Evolutionary conservation across 2,113 vertebrate genomes (phyloP), one percentile per base, ranked within the genome.

Genomic region (Nesogale talazaci): DNA sequence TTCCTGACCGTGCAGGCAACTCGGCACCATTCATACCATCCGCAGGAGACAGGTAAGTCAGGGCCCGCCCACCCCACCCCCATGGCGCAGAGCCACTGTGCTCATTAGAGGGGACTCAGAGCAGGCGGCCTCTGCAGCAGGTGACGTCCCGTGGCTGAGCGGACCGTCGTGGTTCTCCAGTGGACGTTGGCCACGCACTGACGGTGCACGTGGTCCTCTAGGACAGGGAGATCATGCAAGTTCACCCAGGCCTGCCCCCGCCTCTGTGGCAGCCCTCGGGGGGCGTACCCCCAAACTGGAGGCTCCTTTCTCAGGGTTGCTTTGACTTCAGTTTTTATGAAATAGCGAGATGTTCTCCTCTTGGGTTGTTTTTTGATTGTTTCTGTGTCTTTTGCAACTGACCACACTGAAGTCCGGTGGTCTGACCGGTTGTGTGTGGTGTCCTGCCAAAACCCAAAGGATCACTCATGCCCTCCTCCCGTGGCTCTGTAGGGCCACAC

Each of bases 1-100:
- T 95, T 99, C 65, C 98, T 99, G 89, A 99, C 99, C 0, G 98
- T 99, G 61, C 98, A 99, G 95, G 99, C 99, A 80, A 96, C 97
- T 40, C 83, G 94, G 75, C 87, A 6, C 0, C 77, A 8, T 38
- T 85, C 67, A 1, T 61, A 90, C 31, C 76, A 1, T 9, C 52
- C 89, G 9, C 94, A 6, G 6, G 94, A 92, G 56, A 2, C 91
- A 96, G 97, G 98, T 98, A 96, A 92, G 14, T 2, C 1, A 0
- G 20, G 70, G 38, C 22, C 87, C 6, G 4, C 10, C 27, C 6
- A 7, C n/a, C 10, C 27, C 6, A 7, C n/a, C 22, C 0, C 67
- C 0, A 2, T 6, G 38, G 14, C 76, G 42, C 86, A 6, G 25
- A 40, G 34, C 16, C 22, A 15, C 4, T 27, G 20, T 14, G 17